Evolutionary conservation across 30 jellyfish, hydroid and myxozoan genomes (phyloP).

Genomic region (Chrysaora quinquecirrha): DNA sequence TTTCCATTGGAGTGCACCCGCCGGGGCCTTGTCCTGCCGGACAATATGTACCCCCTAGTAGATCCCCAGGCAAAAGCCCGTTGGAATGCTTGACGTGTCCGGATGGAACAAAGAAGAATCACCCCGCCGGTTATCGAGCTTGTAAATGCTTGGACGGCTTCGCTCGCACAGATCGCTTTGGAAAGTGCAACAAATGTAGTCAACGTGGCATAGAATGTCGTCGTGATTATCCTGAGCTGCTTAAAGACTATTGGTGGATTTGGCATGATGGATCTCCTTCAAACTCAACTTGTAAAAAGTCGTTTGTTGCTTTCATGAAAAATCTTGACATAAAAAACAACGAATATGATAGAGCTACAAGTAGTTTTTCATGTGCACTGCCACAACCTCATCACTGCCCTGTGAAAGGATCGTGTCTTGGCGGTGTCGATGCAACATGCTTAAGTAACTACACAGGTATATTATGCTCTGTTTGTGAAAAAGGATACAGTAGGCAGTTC

Average conservation of each 20-base stretch:
- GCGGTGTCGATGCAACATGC: conserved; percentile 48
- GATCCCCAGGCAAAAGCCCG: conserved; percentile 43
- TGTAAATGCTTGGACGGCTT: conserved; percentile 53
- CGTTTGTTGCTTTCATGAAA: conserved; percentile 1
- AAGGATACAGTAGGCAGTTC: conserved; percentile 42
- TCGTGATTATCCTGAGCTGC: conserved; percentile 16
- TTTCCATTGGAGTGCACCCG: no score
- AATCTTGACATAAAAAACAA: conserved; percentile 27
- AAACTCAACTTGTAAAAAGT: not conserved
- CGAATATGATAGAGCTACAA: conserved; percentile 21
- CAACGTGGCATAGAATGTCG: conserved; percentile 32
- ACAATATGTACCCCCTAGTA: conserved; percentile 43
- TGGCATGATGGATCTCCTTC: conserved; percentile 34
- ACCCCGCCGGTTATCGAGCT: conserved; percentile 44
- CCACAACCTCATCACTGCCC: conserved; percentile 64
- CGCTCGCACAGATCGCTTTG: conserved; percentile 58
- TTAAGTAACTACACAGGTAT: conserved; percentile 45
- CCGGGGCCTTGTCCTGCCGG: conserved; percentile 41
- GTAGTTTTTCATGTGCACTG: not conserved
- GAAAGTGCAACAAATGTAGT: conserved; percentile 46
- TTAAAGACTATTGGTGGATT: conserved; percentile 44
- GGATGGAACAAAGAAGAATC: conserved; percentile 38
- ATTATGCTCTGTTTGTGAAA: conserved; percentile 54
- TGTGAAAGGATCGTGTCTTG: conserved; percentile 53
- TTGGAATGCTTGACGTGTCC: conserved; percentile 69